Evolutionary conservation across 2,113 vertebrate species (phyloP), one percentile per base, ranked within the genome.

Genomic region (Proteles cristata): DNA sequence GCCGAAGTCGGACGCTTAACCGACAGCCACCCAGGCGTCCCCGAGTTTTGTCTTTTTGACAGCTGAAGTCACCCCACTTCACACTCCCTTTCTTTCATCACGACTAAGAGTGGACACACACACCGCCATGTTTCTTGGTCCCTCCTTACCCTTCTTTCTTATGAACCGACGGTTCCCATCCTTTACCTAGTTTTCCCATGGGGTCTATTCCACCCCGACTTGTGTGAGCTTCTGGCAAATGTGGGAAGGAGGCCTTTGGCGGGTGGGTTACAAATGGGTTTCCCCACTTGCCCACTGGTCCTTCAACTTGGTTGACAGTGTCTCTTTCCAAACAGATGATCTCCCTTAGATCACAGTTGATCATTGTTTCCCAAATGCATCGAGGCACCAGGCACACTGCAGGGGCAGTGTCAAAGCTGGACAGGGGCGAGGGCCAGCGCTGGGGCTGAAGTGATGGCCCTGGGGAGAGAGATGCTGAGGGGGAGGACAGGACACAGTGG

Each of bases 401-500:
- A 12, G 33, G 35, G 58, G 26, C 0, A 4, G 66, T 16, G 9
- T 11, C 35, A 84, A 69, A 50, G 5, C 43, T 2, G 15, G 14
- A 35, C 19, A 39, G 12, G n/a, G 10, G 15, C 23, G 17, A 77
- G 53, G 39, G 11, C 31, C 2, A 0, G 48, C 43, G 15, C 45
- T 12, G 0, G 28, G 28, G 31, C 43, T 14, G 58, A 76, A 19
- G 35, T 3, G 15, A 35, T 39, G 50, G 15, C 43, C 39, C 82
- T 6, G 17, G 17, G 35, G 65, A 83, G 68, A 68, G 53, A 89
- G 48, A 23, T 0, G 48, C 53, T 1, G n/a, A 80, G 61, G 50
- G 23, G 1, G 8, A 88, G 33, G n/a, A 50, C 1, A 0, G 68
- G 39, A 16, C 2, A 1, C 0, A 0, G 4, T 21, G 61, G 55